Evolutionary conservation across 2,797 vertebrate genomes (phyloP), one percentile per base, ranked within the genome.

Genomic region (Ptychobarbus kaznakovi): DNA sequence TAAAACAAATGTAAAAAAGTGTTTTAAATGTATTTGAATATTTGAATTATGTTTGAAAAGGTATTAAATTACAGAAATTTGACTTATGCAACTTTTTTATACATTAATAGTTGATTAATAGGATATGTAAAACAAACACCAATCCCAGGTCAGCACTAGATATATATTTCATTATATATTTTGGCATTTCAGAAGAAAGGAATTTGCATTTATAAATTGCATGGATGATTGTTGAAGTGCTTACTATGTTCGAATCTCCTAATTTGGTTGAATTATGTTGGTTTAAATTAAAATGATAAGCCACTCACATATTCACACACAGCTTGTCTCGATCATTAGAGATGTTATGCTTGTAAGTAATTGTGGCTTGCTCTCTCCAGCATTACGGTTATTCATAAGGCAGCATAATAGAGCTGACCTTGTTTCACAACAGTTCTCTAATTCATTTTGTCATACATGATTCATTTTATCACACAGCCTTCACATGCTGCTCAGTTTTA

Each of bases 361-460:
- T 53, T 46, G 49, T 80, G 75, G 73, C 22, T 66, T 35, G 25
- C 80, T 82, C 78, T 53, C 81, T 63, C 63, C 63, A 63, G 82
- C 35, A 8, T 85, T 85, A 76, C 6, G 22, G 44, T 77, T 83
- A 46, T 85, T 85, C 83, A 83, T 83, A 81, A 86, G 83, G 58
- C 72, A 66, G 65, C 56, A n/a, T 85, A 79, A 87, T 85, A 53
- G 42, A 70, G 20, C 68, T 83, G 75, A 87, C 76, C 76, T 80
- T 73, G 82, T 87, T 85, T 80, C 22, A 25, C 63, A 81, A 82
- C 63, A 81, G 77, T 82, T 68, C 42, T 76, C 40, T 74, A 82
- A 78, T 85, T 80, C 18, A 32, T 73, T 78, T 87, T 42, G 53
- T 77, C 66, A 83, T 70, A 42, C 35, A 44, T 42, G 44, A 40